Base-by-base conservation (phyloP, 2,797 vertebrate species). In the Cephalopachus bancanus region DNA sequence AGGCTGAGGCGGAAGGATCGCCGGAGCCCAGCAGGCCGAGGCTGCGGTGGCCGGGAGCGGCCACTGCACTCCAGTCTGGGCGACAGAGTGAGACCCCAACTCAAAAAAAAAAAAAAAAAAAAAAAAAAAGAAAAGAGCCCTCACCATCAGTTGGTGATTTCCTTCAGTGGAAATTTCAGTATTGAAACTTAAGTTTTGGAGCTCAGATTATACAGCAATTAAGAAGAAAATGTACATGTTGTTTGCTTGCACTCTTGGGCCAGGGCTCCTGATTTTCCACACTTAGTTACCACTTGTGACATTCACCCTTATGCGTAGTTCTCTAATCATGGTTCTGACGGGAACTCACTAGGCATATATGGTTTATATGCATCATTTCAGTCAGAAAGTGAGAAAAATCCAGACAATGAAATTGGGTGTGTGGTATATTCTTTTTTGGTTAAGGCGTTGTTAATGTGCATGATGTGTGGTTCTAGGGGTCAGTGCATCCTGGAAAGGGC, bases 261-360 rank as follows among this genome's bases (percentile, higher is more conserved):
- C 78, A 92, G 71, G 49, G 59, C 67, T 94, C 59, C 90, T 92
- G 87, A 93, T 85, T 90, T 86, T 60, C 74, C 76, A 71, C 53
- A 87, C 53, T 91, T 95, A 93, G 93, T 97, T 97, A 84, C 83
- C 83, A 81, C 90, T 84, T 90, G 72, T 92, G 94, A 95, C 7
- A 4, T 93, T 37, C 55, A 74, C 33, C n/a, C 16, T 33, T 15
- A 33, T 85, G 49, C 78, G 26, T 37, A 19, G 44, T 91, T 89
- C 76, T 86, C 62, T 96, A 65, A 96, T 79, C 17, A 51, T 72
- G 67, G 30, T 76, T 93, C 86, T 49, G 1, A 8, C 91, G 75
- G 91, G 75, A 55, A 93, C 67, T 92, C 6, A 28, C 67, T 95
- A 84, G 84, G 30, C 59, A 26, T 86, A 51, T 91, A 78, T 78